phyloP scores from a whole-genome alignment of 2,888 invertebrate genomes.

The Ennomos erosarius region DNA sequence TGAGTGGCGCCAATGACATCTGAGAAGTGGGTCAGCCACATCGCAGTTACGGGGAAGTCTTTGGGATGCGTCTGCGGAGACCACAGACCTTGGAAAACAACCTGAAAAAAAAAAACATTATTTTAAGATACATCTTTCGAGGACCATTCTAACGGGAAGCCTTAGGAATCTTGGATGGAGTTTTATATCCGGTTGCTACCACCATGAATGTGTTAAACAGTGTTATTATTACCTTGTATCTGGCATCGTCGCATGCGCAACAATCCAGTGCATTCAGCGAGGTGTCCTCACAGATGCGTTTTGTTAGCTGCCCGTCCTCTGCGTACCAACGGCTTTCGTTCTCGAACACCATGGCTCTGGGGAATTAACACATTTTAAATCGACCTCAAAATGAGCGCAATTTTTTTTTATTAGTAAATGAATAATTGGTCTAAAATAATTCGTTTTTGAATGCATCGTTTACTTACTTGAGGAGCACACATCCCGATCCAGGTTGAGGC shows the following conservation, averaged over 20 bases:
- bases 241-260: slow-evolving; percentile 98
- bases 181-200: too few species aligned
- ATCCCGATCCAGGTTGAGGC: slow-evolving; percentile 93
- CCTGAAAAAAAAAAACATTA: slow-evolving; percentile 67
- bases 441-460: too few species aligned
- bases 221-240: slow-evolving; percentile 88
- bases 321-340: slow-evolving; percentile 93
- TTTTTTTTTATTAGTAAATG: too few species aligned
- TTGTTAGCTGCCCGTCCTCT: slow-evolving; percentile 93
- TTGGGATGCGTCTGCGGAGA: slow-evolving; percentile 97
- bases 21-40: slow-evolving; percentile 98
- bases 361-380: slow-evolving; percentile 24
- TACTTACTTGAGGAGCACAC: slow-evolving; percentile 92
- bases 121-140: too few species aligned
- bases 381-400: not conserved
- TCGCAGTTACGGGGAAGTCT: slow-evolving; percentile 93
- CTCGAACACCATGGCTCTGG: slow-evolving; percentile 94
- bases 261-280: slow-evolving; percentile 87
- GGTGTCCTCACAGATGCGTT: slow-evolving; percentile 92
- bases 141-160: too few species aligned
- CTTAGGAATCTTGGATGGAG: too few species aligned
- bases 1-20: slow-evolving; percentile 98
- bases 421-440: too few species aligned
- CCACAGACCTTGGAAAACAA: slow-evolving; percentile 97
- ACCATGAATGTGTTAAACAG: too few species aligned